A percentile compares a stretch with the other conserved stretches of the same genome.
Evolutionary conservation across 1,140 invertebrate genomes (phyloP).

Genomic region (Propsilocerus akamusi): DNA sequence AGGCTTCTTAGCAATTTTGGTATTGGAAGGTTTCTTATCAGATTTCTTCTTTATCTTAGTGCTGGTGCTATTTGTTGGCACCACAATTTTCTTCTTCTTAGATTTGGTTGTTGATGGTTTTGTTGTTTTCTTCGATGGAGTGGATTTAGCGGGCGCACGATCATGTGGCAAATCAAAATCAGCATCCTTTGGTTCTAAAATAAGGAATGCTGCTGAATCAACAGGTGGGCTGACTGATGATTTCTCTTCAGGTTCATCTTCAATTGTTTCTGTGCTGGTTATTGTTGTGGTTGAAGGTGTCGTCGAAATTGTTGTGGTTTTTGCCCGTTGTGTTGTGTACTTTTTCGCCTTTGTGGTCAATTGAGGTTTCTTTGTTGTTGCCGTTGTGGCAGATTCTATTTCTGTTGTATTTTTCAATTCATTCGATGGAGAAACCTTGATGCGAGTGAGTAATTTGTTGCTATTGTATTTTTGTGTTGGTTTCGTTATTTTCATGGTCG

Average conservation of each 20-base stretch:
- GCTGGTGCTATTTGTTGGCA: conserved; percentile 15
- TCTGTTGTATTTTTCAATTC: conserved; percentile 10
- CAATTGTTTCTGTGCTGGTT: conserved; percentile 8
- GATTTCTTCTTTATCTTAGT: conserved; percentile 31
- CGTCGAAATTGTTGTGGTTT: conserved; percentile 9
- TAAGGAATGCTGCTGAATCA: conserved; percentile 9
- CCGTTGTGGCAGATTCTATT: conserved; percentile 12
- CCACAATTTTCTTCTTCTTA: conserved; percentile 27
- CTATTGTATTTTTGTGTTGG: background rate
- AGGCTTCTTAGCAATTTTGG: conserved; percentile 27
- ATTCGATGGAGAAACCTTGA: background rate
- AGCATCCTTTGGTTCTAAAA: conserved; percentile 33
- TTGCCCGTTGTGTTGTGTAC: conserved; percentile 9
- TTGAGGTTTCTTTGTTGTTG: conserved; percentile 9
- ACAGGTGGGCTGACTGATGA: background rate
- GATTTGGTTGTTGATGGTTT: conserved; percentile 23
- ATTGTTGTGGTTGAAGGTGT: conserved; percentile 6
- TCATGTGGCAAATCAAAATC: conserved; percentile 32
- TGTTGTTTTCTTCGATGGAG: background rate
- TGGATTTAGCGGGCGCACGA: conserved; percentile 16
- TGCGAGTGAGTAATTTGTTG: conserved; percentile 9
- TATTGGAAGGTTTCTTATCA: conserved; percentile 24
- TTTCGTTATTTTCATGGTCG: conserved; percentile 3
- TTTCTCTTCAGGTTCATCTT: conserved; percentile 19
- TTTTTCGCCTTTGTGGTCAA: conserved; percentile 10